A percentile compares a stretch with the other conserved stretches of the same genome.
phyloP scores from a whole-genome alignment of 2,888 invertebrate species.

The Ceraclea dissimilis region DNA sequence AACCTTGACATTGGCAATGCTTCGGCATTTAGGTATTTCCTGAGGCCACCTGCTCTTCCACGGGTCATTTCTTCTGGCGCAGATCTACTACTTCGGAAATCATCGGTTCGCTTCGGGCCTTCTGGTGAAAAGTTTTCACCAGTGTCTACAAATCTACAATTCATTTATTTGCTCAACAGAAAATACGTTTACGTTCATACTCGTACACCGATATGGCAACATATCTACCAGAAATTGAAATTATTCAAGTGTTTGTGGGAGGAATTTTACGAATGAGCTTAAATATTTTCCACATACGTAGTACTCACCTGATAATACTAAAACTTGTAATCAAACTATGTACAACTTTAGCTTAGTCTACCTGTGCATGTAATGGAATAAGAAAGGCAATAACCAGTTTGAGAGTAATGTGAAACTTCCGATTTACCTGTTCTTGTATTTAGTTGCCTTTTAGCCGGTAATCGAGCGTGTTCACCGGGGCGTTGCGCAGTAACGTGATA shows the following conservation, averaged over 20 bases:
- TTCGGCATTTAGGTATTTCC: not conserved
- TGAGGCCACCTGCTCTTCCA: conserved; percentile 1
- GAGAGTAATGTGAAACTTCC: not conserved
- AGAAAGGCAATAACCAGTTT: not conserved
- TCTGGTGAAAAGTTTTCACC: not conserved
- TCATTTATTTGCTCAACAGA: not conserved
- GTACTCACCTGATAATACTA: too few species aligned
- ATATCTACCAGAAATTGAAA: too few species aligned
- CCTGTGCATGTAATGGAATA: not conserved
- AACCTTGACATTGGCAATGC: conserved; percentile 1
- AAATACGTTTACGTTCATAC: not conserved
- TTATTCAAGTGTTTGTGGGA: too few species aligned
- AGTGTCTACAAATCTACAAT: not conserved
- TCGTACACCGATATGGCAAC: too few species aligned
- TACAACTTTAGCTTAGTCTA: too few species aligned
- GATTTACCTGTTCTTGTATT: not conserved
- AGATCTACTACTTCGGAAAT: not conserved
- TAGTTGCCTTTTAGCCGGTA: conserved; percentile 1
- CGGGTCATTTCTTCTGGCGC: not conserved
- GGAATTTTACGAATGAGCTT: too few species aligned
- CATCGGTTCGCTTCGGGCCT: not conserved
- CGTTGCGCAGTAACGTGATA: not conserved
- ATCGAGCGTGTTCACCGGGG: not conserved
- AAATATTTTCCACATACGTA: too few species aligned
- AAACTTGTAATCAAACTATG: too few species aligned